Evolutionary conservation across 2,797 vertebrate genomes (phyloP).

Genomic region (Silurus lanzhouensis): DNA sequence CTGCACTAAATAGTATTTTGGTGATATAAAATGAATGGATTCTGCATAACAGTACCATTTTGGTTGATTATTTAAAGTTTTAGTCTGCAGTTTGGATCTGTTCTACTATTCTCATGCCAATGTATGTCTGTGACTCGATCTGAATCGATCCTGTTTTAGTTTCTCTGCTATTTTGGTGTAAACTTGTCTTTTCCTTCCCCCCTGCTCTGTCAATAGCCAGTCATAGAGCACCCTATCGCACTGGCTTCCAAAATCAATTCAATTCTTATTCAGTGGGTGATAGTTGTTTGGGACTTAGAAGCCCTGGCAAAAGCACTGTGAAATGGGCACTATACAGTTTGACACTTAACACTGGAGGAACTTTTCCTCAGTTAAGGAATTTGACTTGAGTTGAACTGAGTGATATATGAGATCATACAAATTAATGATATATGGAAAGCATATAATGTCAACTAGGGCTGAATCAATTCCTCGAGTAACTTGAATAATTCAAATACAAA

Average conservation of each 20-base stretch:
- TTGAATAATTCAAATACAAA: too few relatives aligned
- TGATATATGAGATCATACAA: too few relatives aligned
- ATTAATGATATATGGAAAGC: too few relatives aligned
- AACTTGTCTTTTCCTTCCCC: background rate
- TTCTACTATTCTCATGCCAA: background rate
- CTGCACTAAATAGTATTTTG: background rate
- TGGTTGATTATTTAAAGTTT: background rate
- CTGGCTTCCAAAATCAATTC: background rate
- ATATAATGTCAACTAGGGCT: too few relatives aligned
- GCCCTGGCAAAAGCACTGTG: background rate
- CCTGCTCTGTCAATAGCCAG: background rate
- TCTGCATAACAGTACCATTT: background rate
- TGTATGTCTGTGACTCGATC: background rate
- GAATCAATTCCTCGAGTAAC: too few relatives aligned
- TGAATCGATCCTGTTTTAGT: too few relatives aligned
- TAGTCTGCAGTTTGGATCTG: background rate
- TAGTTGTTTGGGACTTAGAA: background rate
- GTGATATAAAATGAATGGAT: background rate
- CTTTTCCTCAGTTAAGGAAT: background rate
- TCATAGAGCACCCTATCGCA: background rate
- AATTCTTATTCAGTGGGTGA: background rate
- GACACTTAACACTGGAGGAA: background rate
- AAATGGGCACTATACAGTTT: background rate
- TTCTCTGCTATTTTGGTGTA: background rate
- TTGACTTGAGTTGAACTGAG: too few relatives aligned